A percentile compares a stretch with the other conserved stretches of the same genome.
These are phyloP conservation scores for Rutilus rutilus DNA, from an alignment of 2,113 vertebrate genomes.

Conservation along the genomic window DNA sequence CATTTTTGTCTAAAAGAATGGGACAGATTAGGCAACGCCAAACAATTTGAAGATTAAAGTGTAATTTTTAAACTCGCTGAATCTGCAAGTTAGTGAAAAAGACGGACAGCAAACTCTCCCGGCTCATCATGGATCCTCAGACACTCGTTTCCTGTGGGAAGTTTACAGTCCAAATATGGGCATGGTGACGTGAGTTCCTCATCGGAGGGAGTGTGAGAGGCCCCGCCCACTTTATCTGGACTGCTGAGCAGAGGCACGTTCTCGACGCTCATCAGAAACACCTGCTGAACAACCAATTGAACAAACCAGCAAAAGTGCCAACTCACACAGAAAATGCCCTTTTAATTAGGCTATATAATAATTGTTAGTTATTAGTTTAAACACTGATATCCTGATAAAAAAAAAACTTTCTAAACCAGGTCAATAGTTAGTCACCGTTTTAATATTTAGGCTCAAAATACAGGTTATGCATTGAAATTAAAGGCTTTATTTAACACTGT, in stretches of 20 bases:
- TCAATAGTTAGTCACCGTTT: background rate
- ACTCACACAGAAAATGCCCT: background rate
- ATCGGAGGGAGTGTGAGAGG: constrained; percentile 65
- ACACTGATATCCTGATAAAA: background rate
- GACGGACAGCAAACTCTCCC: background rate
- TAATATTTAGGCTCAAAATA: background rate
- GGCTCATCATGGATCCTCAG: background rate
- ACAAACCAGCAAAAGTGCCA: background rate
- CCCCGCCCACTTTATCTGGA: constrained; percentile 62
- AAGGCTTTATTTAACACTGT: background rate
- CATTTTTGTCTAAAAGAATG: background rate
- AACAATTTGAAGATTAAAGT: background rate
- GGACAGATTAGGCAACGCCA: background rate
- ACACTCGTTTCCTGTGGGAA: constrained; percentile 62
- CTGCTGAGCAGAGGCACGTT: background rate
- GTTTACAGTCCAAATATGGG: constrained; percentile 72
- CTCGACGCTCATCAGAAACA: background rate
- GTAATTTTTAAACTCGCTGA: background rate
- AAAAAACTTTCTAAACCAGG: background rate
- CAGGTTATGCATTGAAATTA: background rate
- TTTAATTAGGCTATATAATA: background rate
- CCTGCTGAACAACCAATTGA: background rate
- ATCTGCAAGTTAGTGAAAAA: background rate
- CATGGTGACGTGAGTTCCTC: constrained; percentile 73
- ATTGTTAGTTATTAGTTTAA: background rate